phyloP scores from a whole-genome alignment of 1,140 invertebrate genomes.

The Thalassaphorura encarpata region DNA sequence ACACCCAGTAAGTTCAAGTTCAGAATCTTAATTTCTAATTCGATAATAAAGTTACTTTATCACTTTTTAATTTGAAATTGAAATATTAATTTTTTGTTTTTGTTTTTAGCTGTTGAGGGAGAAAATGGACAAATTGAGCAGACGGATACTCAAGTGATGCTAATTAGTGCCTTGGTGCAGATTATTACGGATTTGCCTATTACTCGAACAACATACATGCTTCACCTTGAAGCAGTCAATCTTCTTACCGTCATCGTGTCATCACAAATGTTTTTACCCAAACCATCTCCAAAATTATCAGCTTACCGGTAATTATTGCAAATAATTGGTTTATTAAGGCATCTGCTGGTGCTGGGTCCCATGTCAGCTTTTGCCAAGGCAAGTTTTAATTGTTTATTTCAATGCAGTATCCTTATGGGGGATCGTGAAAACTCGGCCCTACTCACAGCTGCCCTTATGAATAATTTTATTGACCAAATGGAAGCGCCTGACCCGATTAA shows the following conservation, averaged over 20 bases:
- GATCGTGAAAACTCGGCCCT: too few relatives aligned
- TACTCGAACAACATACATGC: slow-evolving; percentile 70
- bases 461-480: slow-evolving; percentile 66
- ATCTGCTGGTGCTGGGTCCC: not conserved
- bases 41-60: too few relatives aligned
- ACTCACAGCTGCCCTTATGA: slow-evolving; percentile 63
- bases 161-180: slow-evolving; percentile 58
- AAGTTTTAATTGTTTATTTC: too few relatives aligned
- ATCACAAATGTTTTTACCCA: slow-evolving; percentile 70
- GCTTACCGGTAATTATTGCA: slow-evolving; percentile 46
- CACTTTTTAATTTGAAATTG: too few relatives aligned
- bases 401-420: slow-evolving; percentile 10
- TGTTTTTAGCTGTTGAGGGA: not conserved
- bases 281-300: slow-evolving; percentile 51
- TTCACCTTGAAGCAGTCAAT: slow-evolving; percentile 81
- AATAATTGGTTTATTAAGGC: not conserved
- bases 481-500: slow-evolving; percentile 53
- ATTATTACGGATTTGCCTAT: slow-evolving; percentile 68
- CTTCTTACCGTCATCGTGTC: slow-evolving; percentile 74
- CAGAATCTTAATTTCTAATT: not conserved
- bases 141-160: slow-evolving; percentile 42
- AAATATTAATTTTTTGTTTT: too few relatives aligned
- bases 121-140: not conserved
- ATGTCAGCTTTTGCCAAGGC: too few relatives aligned
- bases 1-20: not conserved